phyloP scores from a whole-genome alignment of 2,888 invertebrate species.

The Drosophila anomalata region DNA sequence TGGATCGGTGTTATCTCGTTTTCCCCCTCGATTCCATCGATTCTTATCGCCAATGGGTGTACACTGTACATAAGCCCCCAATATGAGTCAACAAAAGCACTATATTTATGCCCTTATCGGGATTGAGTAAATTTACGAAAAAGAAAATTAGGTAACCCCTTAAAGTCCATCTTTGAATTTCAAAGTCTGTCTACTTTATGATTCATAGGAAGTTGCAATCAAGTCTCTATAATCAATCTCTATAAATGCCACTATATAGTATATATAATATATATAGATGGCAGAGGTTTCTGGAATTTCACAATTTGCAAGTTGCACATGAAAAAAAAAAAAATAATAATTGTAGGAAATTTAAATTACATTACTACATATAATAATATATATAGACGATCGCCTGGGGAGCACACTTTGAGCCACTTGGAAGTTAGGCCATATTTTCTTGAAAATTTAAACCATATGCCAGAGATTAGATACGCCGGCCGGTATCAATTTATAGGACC shows the following conservation, averaged over 20 bases:
- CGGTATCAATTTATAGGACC: constrained; percentile 1
- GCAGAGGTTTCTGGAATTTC: neutral
- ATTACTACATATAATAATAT: too few species aligned
- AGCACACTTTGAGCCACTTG: neutral
- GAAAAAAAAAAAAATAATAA: neutral
- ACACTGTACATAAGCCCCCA: constrained; percentile 16
- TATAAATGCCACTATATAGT: neutral
- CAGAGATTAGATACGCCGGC: constrained; percentile 12
- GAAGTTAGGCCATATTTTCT: constrained; percentile 1
- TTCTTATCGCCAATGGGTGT: constrained; percentile 23
- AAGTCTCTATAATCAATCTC: too few species aligned
- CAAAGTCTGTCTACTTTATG: too few species aligned
- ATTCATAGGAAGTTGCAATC: too few species aligned
- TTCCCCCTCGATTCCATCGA: constrained; percentile 17
- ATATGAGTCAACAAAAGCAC: constrained; percentile 21
- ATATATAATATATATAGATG: neutral
- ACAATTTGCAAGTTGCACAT: neutral
- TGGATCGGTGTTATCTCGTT: constrained; percentile 4
- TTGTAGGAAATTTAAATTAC: neutral
- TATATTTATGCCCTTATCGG: constrained; percentile 1
- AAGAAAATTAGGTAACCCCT: neutral
- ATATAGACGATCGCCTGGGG: too few species aligned
- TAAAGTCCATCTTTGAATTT: too few species aligned
- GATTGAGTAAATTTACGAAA: constrained; percentile 17
- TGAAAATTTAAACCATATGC: neutral